Percentiles rank a stretch among this genome's conserved stretches.
Evolutionary conservation across 2,888 invertebrate species (phyloP).

Genomic region (Protodeltote pygarga): DNA sequence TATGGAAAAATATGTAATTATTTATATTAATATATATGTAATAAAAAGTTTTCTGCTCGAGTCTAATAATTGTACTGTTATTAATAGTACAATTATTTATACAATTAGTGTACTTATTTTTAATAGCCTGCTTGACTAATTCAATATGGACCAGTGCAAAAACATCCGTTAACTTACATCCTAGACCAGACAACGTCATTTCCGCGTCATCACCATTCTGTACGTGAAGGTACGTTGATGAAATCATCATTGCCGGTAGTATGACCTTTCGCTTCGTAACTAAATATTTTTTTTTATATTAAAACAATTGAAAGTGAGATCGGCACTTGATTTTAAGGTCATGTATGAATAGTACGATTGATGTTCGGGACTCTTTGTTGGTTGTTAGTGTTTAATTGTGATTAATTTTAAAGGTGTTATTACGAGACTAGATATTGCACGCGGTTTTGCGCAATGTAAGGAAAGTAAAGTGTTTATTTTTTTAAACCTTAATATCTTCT

Average conservation of each 20-base stretch:
- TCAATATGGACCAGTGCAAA: neutral
- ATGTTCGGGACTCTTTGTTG: slow-evolving; percentile 37
- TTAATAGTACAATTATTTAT: too few species aligned
- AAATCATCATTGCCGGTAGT: slow-evolving; percentile 69
- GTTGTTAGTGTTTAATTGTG: slow-evolving; percentile 34
- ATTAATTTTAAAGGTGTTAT: slow-evolving; percentile 7
- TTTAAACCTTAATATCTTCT: too few species aligned
- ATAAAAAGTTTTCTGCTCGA: too few species aligned
- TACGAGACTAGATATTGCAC: slow-evolving; percentile 3
- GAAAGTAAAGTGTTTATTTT: too few species aligned
- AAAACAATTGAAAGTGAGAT: slow-evolving; percentile 82
- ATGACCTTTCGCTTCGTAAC: slow-evolving; percentile 72
- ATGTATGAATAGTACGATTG: slow-evolving; percentile 40
- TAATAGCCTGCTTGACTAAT: slow-evolving; percentile 2
- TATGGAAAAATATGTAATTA: too few species aligned
- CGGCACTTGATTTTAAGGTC: slow-evolving; percentile 68
- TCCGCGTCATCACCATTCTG: slow-evolving; percentile 30
- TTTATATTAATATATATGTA: too few species aligned
- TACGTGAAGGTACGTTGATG: slow-evolving; percentile 52
- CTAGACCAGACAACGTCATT: neutral
- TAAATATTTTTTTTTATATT: slow-evolving; percentile 53
- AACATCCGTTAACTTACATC: slow-evolving; percentile 7
- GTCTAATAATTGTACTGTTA: too few species aligned
- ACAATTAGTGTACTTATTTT: too few species aligned
- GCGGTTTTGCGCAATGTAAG: too few species aligned